A percentile compares a stretch with the other conserved stretches of the same genome.
These are phyloP conservation scores for Myotis daubentonii DNA, from an alignment of 2,797 vertebrate genomes.

Conservation along the genomic window DNA sequence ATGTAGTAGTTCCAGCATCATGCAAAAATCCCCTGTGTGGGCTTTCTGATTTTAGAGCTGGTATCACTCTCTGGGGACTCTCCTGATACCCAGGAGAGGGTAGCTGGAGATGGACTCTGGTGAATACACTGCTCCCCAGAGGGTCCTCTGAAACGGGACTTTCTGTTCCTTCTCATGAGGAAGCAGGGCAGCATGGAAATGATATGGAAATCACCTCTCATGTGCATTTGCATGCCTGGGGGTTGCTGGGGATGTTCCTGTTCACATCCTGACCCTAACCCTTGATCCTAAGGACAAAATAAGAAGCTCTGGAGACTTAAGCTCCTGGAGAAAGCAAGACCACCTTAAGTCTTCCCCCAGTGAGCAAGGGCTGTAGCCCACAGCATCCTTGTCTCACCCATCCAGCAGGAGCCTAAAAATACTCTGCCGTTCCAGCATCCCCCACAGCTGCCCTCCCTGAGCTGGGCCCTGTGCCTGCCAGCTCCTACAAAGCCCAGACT, in stretches of 20 bases:
- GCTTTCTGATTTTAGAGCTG: not conserved
- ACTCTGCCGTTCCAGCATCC: conserved; percentile 69
- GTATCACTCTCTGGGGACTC: not conserved
- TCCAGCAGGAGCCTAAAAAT: conserved; percentile 74
- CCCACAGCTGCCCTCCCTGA: conserved; percentile 20
- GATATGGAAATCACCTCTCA: conserved; percentile 46
- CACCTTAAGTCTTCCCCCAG: conserved; percentile 22
- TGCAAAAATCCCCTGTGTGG: not conserved
- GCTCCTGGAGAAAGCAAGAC: not conserved
- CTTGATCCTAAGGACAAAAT: not conserved
- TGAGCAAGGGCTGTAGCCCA: conserved; percentile 15
- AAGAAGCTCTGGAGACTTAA: conserved; percentile 9
- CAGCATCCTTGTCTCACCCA: conserved; percentile 67
- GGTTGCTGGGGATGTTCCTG: not conserved
- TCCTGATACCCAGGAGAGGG: not conserved
- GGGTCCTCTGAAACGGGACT: not conserved
- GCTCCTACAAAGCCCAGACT: conserved; percentile 51
- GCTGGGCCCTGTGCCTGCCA: conserved; percentile 16
- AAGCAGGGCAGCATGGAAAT: conserved; percentile 6
- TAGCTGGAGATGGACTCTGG: not conserved
- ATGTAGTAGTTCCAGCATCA: rapidly evolving
- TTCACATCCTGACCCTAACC: not conserved
- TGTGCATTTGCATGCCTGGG: conserved; percentile 32
- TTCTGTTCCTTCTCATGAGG: conserved; percentile 14
- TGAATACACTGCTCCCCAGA: not conserved